phyloP scores from a whole-genome alignment of 2,113 vertebrate species.

The Oreamnos americanus region DNA sequence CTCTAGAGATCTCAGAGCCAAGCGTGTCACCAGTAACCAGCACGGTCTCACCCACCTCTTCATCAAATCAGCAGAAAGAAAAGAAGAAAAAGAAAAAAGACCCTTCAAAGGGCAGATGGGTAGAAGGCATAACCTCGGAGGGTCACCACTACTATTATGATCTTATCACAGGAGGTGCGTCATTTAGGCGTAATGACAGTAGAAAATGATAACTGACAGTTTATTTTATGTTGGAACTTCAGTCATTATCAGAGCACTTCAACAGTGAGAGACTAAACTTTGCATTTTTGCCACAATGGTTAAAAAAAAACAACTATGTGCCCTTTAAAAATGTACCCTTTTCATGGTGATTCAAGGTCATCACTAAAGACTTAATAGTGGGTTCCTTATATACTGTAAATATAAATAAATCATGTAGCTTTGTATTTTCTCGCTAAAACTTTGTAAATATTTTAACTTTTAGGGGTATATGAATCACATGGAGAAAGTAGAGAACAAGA shows the following conservation, averaged over 20 bases:
- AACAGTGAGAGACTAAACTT: neutral
- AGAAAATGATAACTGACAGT: neutral
- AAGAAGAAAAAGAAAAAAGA: conserved; percentile 77
- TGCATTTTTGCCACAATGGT: conserved; percentile 24
- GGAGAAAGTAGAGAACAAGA: neutral
- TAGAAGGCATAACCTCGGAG: conserved; percentile 81
- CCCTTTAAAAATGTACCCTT: neutral
- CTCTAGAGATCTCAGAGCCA: conserved; percentile 63
- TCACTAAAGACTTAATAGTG: neutral
- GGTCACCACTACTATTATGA: conserved; percentile 86
- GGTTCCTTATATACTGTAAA: neutral
- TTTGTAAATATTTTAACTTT: neutral
- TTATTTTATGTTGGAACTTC: neutral
- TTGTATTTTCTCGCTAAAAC: neutral
- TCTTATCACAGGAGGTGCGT: conserved; percentile 83
- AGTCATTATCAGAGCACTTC: neutral
- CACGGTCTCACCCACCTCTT: conserved; percentile 51
- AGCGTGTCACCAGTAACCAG: conserved; percentile 37
- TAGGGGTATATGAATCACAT: neutral
- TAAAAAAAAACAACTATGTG: neutral
- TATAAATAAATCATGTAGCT: neutral
- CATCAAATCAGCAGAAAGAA: conserved; percentile 75
- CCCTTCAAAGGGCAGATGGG: conserved; percentile 78
- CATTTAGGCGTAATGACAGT: neutral
- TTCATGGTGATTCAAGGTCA: neutral